phyloP scores from a whole-genome alignment of 2,113 vertebrate species.

The Boleophthalmus pectinirostris region DNA sequence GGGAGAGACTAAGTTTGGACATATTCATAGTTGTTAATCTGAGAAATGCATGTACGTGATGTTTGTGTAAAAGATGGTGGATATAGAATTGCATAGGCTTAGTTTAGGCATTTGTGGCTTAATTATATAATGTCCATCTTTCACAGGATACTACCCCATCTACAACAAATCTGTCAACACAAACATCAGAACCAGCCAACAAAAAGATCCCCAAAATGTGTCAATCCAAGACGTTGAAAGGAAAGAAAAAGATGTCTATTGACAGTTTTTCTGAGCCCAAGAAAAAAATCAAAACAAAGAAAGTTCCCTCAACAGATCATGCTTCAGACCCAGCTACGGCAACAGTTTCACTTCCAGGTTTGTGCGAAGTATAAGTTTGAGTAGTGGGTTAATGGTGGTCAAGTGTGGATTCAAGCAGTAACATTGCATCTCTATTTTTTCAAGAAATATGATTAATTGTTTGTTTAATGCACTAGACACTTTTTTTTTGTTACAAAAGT shows the following conservation, averaged over 20 bases:
- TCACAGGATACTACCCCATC: conserved; percentile 46
- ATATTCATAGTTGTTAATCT: too few relatives aligned
- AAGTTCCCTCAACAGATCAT: conserved; percentile 22
- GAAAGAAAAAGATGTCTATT: conserved; percentile 18
- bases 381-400: background rate
- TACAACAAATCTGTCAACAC: conserved; percentile 2
- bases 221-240: conserved; percentile 26
- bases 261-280: conserved; percentile 1
- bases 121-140: background rate
- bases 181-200: conserved; percentile 38
- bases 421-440: background rate
- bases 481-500: background rate
- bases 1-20: too few relatives aligned
- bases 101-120: background rate
- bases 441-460: background rate
- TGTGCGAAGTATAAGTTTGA: conserved; percentile 25
- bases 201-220: conserved; percentile 43
- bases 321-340: background rate
- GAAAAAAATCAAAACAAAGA: conserved; percentile 63
- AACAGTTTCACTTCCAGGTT: conserved; percentile 49
- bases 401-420: background rate
- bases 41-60: background rate
- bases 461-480: background rate
- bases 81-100: too few relatives aligned
- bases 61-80: background rate